These are phyloP conservation scores for Drosophila fulvimacula DNA, from an alignment of 2,888 invertebrate genomes.

Conservation along the genomic window DNA sequence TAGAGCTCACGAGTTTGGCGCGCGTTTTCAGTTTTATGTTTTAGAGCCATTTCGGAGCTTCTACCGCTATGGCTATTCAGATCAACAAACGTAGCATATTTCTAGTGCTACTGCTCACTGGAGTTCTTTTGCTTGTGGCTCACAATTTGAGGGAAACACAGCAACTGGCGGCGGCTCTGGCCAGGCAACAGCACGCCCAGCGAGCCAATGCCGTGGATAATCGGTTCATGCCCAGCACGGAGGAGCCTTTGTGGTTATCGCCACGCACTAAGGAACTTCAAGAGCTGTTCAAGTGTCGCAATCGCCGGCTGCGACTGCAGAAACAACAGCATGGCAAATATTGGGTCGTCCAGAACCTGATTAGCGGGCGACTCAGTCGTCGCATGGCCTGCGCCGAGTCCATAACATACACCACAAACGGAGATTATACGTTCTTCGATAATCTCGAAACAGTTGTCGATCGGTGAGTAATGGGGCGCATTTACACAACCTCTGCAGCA, in stretches of 20 bases:
- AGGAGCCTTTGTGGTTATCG: constrained; percentile 1
- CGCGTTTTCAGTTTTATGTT: not conserved
- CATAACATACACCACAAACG: constrained; percentile 89
- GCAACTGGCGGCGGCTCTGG: not conserved
- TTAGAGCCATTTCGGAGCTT: not conserved
- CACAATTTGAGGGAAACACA: constrained; percentile 28
- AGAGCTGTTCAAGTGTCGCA: constrained; percentile 65
- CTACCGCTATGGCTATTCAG: constrained; percentile 20
- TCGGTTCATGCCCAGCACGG: not conserved
- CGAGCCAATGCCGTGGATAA: rapidly evolving
- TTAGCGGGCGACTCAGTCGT: constrained; percentile 85
- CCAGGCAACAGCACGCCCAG: no score
- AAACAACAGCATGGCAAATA: constrained; percentile 75
- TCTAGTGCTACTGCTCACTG: constrained; percentile 6
- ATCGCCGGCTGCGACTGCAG: constrained; percentile 58
- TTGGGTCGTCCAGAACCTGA: constrained; percentile 88
- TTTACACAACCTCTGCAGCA: no score
- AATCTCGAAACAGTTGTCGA: constrained; percentile 87
- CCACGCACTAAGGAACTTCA: constrained; percentile 56
- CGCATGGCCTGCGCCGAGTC: constrained; percentile 87
- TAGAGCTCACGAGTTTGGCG: not conserved
- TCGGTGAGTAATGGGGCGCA: constrained; percentile 72
- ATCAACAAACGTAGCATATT: constrained; percentile 29
- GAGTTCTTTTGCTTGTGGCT: constrained; percentile 32
- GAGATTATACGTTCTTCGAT: constrained; percentile 88